Evolutionary conservation across 2,113 vertebrate species (phyloP).

Genomic region (Platichthys flesus): DNA sequence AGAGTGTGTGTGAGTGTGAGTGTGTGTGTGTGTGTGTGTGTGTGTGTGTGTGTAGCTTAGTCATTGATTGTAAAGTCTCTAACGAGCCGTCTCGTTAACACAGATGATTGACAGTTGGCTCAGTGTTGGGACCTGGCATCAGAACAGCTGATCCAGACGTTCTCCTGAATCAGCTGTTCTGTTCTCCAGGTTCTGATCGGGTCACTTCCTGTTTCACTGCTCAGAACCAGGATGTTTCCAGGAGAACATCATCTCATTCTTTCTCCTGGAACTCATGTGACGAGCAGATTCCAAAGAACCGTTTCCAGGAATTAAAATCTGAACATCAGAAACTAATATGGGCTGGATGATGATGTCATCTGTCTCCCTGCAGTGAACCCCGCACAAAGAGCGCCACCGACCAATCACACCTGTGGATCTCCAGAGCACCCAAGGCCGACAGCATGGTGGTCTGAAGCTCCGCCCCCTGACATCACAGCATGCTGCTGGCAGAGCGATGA

Average conservation of each 20-base stretch:
- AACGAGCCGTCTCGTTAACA: no score
- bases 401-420: slow-evolving; percentile 95
- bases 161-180: neutral
- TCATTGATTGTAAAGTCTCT: no score
- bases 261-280: no score
- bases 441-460: slow-evolving; percentile 88
- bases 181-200: no score
- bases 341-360: neutral
- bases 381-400: slow-evolving; percentile 88
- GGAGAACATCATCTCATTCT: no score
- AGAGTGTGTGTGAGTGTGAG: slow-evolving; percentile 9
- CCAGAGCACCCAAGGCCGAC: slow-evolving; percentile 87
- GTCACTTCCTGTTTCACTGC: no score
- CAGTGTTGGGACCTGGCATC: slow-evolving; percentile 20
- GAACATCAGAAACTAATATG: no score
- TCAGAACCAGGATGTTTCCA: no score
- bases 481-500: neutral
- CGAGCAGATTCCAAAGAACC: no score
- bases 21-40: neutral
- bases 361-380: slow-evolving; percentile 82
- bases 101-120: neutral
- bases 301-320: no score
- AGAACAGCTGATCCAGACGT: neutral
- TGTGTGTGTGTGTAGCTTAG: slow-evolving; percentile 4
- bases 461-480: neutral